Evolutionary conservation across 2,113 vertebrate genomes (phyloP).

Genomic region (Erythrocebus patas): DNA sequence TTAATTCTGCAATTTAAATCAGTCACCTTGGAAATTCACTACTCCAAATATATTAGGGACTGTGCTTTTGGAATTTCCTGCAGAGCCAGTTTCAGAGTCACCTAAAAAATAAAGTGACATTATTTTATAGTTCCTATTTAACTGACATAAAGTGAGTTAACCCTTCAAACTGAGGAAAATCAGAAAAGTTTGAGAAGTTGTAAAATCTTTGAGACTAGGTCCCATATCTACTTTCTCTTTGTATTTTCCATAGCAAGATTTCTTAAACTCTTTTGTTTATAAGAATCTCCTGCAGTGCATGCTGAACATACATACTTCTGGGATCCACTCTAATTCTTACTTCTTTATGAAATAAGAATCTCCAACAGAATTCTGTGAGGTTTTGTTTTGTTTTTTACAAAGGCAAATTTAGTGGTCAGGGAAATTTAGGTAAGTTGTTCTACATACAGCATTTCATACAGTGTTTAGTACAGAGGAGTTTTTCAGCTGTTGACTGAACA

Average conservation of each 20-base stretch:
- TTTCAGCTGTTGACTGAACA: background rate
- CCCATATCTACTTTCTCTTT: background rate
- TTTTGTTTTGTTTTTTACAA: background rate
- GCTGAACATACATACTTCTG: background rate
- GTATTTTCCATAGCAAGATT: background rate
- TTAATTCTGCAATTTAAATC: background rate
- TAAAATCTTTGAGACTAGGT: background rate
- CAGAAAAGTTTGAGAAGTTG: background rate
- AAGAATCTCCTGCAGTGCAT: background rate
- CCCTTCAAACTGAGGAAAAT: conserved; percentile 33
- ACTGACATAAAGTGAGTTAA: background rate
- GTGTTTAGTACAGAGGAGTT: background rate
- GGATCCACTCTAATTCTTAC: background rate
- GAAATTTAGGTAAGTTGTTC: background rate
- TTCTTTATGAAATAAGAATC: background rate
- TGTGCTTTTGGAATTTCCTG: background rate
- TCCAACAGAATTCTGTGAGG: background rate
- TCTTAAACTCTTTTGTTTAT: background rate
- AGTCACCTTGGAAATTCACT: background rate
- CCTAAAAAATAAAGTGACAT: conserved; percentile 21
- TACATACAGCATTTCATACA: background rate
- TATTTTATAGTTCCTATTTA: conserved; percentile 37
- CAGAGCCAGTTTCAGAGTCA: background rate
- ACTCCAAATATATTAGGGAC: background rate
- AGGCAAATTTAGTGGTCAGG: background rate